Evolutionary conservation across 2,888 invertebrate species (phyloP).

Genomic region (Meta bourneti): DNA sequence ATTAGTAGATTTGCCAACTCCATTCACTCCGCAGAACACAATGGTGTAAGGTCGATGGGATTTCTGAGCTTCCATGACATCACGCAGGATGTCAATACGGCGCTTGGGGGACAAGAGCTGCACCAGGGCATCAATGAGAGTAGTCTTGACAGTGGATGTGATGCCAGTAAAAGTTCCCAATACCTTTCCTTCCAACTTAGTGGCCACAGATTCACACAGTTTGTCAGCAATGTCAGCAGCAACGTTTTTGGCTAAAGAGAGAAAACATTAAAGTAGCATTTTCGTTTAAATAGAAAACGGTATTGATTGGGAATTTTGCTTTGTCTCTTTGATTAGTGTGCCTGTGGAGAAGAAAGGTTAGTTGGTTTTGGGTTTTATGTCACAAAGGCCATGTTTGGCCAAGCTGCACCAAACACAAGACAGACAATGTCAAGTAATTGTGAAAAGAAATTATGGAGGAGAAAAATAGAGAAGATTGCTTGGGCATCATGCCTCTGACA

Average conservation of each 20-base stretch:
- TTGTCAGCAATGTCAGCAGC: conserved; percentile 96
- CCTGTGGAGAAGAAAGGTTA: too few species aligned
- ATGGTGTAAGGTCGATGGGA: conserved; percentile 94
- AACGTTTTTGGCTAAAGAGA: conserved; percentile 92
- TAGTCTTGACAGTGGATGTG: conserved; percentile 91
- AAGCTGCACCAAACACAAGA: too few species aligned
- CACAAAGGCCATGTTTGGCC: too few species aligned
- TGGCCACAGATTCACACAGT: conserved; percentile 94
- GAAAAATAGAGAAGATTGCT: too few species aligned
- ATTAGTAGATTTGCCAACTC: conserved; percentile 99
- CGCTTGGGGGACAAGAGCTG: conserved; percentile 94
- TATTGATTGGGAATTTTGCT: too few species aligned
- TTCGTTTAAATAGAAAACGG: not conserved
- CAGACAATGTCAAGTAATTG: too few species aligned
- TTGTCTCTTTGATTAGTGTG: too few species aligned
- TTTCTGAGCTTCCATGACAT: conserved; percentile 92
- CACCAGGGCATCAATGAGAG: conserved; percentile 94
- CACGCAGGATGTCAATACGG: conserved; percentile 96
- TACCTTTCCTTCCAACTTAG: conserved; percentile 93
- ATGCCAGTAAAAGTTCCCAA: conserved; percentile 97
- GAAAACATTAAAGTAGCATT: not conserved
- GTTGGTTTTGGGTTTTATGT: too few species aligned
- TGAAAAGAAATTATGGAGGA: too few species aligned
- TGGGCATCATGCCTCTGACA: too few species aligned
- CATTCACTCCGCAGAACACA: conserved; percentile 99